phyloP scores from a whole-genome alignment of 1,140 invertebrate species.

The Euwallacea fornicatus region DNA sequence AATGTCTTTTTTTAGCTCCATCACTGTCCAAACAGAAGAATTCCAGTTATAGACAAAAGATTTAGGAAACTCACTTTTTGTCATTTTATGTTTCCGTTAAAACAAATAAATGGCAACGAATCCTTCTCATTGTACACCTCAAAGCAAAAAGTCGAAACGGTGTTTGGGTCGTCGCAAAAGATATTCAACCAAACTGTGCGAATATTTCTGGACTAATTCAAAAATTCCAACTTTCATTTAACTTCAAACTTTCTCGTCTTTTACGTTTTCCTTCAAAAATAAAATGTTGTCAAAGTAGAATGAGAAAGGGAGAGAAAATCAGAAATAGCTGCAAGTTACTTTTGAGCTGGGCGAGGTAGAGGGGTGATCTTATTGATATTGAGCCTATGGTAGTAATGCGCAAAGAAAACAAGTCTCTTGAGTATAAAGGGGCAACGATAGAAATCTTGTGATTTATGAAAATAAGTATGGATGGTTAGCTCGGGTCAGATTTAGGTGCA shows the following conservation, averaged over 20 bases:
- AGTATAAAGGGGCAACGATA: not conserved
- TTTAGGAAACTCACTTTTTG: too few relatives aligned
- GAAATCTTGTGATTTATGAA: slow-evolving; percentile 6
- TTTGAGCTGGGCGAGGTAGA: too few relatives aligned
- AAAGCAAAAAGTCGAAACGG: not conserved
- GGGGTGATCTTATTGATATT: too few relatives aligned
- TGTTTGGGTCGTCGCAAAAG: not conserved
- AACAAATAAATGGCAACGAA: not conserved
- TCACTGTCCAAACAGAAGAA: too few relatives aligned
- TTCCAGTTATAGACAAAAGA: too few relatives aligned
- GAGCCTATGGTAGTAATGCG: too few relatives aligned
- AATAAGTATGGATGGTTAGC: slow-evolving; percentile 1
- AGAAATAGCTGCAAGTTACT: too few relatives aligned
- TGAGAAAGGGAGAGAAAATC: too few relatives aligned
- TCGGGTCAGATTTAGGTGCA: slow-evolving; percentile 1
- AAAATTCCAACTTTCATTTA: not conserved
- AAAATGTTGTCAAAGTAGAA: too few relatives aligned
- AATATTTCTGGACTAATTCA: slow-evolving; percentile 4
- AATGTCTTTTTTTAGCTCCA: too few relatives aligned
- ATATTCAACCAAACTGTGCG: not conserved
- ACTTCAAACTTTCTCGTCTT: not conserved
- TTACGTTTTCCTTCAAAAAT: not conserved
- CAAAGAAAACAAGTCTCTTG: not conserved
- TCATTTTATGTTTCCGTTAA: not conserved
- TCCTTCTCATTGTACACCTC: not conserved